Conservation (phyloP, 2,888 invertebrate species). For the Pachliopta kotzebuea region DNA sequence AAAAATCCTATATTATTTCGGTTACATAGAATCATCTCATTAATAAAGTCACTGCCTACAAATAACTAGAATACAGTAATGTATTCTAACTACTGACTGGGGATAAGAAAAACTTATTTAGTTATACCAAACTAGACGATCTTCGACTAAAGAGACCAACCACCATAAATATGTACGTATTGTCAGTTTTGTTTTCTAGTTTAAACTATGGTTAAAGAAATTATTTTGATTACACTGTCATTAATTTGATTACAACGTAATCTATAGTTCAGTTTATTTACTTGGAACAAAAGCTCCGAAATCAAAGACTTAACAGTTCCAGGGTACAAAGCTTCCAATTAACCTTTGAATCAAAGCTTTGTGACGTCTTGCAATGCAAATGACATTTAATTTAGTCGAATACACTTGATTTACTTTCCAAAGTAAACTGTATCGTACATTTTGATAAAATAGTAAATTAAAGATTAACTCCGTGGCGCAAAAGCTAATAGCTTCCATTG, state of each 20-base stretch:
- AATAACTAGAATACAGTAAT: too few species aligned
- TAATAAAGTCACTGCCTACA: too few species aligned
- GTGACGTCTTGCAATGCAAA: neutral
- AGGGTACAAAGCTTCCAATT: neutral
- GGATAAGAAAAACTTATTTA: too few species aligned
- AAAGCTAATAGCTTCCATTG: neutral
- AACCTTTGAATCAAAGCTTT: neutral
- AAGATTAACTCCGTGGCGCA: neutral
- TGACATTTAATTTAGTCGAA: slow-evolving; percentile 1
- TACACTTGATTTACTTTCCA: neutral
- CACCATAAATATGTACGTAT: neutral
- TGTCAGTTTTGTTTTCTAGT: neutral
- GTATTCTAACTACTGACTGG: too few species aligned
- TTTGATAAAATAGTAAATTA: neutral
- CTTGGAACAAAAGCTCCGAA: neutral
- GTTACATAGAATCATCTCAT: too few species aligned
- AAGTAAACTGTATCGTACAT: neutral
- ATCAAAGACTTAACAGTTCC: neutral
- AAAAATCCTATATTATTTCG: too few species aligned
- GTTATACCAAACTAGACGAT: too few species aligned
- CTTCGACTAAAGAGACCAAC: neutral
- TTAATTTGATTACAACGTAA: too few species aligned
- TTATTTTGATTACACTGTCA: neutral
- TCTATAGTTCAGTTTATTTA: neutral
- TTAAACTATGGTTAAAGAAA: neutral